Evolutionary conservation across 1,140 invertebrate species (phyloP).

Genomic region (Anastrepha obliqua): DNA sequence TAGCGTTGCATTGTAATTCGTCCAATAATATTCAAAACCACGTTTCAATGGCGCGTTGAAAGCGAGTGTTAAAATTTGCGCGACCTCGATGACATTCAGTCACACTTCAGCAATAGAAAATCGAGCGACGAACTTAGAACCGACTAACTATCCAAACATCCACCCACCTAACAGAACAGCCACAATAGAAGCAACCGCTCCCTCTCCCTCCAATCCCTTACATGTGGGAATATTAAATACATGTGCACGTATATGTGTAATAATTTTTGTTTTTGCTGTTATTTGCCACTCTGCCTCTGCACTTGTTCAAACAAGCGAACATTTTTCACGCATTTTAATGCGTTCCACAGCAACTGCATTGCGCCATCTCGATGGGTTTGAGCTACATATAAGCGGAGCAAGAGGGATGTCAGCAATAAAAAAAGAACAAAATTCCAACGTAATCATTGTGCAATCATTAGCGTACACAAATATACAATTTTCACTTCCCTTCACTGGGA

Average conservation of each 20-base stretch:
- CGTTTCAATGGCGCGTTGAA: constrained; percentile 24
- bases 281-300: constrained; percentile 40
- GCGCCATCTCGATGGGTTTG: background rate
- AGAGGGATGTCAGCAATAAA: background rate
- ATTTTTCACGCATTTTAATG: constrained; percentile 58
- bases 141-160: background rate
- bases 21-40: constrained; percentile 54
- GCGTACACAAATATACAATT: constrained; percentile 59
- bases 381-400: background rate
- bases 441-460: constrained; percentile 75
- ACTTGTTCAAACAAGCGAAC: constrained; percentile 54
- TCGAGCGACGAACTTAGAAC: background rate
- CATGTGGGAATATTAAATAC: background rate
- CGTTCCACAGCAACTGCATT: background rate
- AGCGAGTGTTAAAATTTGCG: constrained; percentile 56
- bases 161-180: background rate
- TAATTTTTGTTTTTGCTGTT: constrained; percentile 30
- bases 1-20: constrained; percentile 4
- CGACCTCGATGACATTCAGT: constrained; percentile 15
- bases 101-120: constrained; percentile 2
- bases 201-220: background rate
- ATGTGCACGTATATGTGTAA: background rate
- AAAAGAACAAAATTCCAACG: constrained; percentile 59
- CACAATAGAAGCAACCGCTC: background rate
- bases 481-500: constrained; percentile 64